Conservation (phyloP, 2,797 vertebrate species). For the Tragelaphus eurycerus region DNA sequence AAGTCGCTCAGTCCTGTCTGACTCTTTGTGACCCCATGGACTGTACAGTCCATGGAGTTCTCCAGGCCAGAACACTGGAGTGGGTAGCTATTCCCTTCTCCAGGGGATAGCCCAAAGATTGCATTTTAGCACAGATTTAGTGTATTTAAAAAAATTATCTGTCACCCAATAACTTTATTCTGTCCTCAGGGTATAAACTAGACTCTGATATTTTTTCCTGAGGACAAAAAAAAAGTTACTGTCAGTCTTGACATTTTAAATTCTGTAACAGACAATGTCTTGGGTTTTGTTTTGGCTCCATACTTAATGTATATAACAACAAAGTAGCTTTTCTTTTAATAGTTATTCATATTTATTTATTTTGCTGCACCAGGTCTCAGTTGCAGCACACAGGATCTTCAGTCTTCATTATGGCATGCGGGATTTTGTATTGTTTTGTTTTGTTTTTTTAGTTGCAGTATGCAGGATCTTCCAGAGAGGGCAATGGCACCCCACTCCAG, state of each 20-base stretch:
- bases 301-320: not conserved
- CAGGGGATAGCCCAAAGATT: not conserved
- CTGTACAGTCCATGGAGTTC: not conserved
- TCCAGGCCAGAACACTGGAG: not conserved
- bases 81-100: not conserved
- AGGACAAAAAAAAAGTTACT: not conserved
- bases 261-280: not conserved
- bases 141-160: not conserved
- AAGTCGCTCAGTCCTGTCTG: accelerated
- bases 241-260: not conserved
- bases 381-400: not conserved
- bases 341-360: not conserved
- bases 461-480: not conserved
- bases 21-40: not conserved
- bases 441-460: not conserved
- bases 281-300: not conserved
- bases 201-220: not conserved
- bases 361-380: not conserved
- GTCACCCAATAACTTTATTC: not conserved
- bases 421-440: not conserved
- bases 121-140: not conserved
- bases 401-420: not conserved
- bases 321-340: not conserved
- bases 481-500: too few relatives aligned
- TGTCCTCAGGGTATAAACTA: not conserved